Base-by-base conservation (phyloP, 2,888 invertebrate species). In the Netelia melanura region DNA sequence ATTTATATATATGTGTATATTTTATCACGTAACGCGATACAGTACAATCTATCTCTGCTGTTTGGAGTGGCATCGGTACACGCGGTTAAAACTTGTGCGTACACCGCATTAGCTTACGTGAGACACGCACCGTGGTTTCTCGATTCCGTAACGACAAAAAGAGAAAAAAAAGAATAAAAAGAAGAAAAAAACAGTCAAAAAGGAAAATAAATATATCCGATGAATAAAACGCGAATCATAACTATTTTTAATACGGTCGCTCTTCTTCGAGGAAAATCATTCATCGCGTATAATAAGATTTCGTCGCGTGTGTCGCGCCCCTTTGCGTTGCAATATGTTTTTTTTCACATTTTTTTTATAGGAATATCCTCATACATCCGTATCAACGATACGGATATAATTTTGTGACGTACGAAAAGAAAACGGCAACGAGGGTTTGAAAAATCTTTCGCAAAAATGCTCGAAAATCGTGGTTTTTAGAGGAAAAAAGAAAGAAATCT, bases 231-330 rank as follows among this genome's bases (percentile, higher is more conserved):
- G 8, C 64, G 64, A 64, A 64, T 64, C 64, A 64, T 38, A 64
- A 64, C 64, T 64, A 64, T 64, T 64, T 64, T 64, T 64, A 64
- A 64, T 30, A 30, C 30, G 30, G 43, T 38, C 17, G 38, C 17
- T 17, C 38, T 64, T 38, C n/a, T n/a, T 14, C 64, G 38, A 14
- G 14, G 48, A 48, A 48, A 48, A 48, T 48, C 14, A 48, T 48
- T 48, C 48, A 48, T 2, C 48, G 48, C 14, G 48, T 48, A 48
- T 48, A 48, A 48, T 48, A 64, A 64, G 64, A 64, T 64, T 61
- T 61, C 61, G 61, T 11, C 61, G 61, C 14, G 61, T 61, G 2
- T 9, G 17, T 61, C 8, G 23, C 23, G 23, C 8, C 14, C 21
- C 14, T 48, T 48, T 2, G 2, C 10, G 14, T 10, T 10, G 11